phyloP scores from a whole-genome alignment of 2,797 vertebrate genomes.

The Tauraco hartlaubi region DNA sequence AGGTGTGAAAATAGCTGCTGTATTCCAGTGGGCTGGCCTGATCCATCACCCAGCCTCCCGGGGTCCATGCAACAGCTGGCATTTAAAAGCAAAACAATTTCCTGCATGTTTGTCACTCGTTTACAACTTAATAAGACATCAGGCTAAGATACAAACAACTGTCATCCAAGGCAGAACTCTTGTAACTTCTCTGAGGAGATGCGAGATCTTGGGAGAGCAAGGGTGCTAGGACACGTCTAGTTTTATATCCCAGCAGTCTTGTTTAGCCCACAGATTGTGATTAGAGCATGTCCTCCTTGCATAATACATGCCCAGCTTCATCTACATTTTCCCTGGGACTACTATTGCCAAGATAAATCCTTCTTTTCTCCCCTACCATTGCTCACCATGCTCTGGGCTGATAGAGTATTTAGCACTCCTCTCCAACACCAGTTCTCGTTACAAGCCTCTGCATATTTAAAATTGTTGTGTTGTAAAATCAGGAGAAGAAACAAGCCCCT shows the following conservation, averaged over 20 bases:
- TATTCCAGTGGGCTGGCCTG: background rate
- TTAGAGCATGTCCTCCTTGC: background rate
- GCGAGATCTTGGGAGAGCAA: background rate
- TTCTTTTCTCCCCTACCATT: background rate
- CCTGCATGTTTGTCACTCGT: background rate
- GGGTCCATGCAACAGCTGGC: background rate
- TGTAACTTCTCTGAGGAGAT: background rate
- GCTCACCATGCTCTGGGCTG: background rate
- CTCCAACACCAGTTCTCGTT: constrained; percentile 45
- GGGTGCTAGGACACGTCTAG: background rate
- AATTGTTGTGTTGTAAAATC: constrained; percentile 73
- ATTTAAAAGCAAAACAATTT: background rate
- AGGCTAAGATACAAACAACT: background rate
- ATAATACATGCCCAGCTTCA: constrained; percentile 44
- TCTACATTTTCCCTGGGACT: background rate
- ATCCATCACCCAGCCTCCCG: background rate
- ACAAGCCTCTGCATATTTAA: constrained; percentile 78
- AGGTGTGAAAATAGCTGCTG: background rate
- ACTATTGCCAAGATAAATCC: constrained; percentile 27
- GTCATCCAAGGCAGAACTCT: background rate
- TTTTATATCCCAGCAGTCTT: background rate
- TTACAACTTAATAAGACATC: background rate
- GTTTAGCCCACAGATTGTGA: background rate
- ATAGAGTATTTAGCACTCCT: background rate
- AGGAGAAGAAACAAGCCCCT: constrained; percentile 59